Conservation (phyloP, 1,140 invertebrate species). For the Scaptomyza hsui region DNA sequence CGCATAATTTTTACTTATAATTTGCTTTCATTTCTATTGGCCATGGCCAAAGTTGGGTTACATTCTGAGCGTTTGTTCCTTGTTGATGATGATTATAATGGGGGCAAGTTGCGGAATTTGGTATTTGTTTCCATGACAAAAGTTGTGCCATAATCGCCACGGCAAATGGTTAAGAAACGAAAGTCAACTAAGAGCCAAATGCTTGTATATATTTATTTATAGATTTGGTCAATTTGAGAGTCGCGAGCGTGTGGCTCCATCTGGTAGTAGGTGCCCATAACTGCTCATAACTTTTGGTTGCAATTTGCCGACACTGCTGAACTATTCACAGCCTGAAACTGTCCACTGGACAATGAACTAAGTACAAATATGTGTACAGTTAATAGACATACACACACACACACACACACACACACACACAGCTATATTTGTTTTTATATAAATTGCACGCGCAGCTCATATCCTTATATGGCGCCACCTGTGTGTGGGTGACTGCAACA, state of each 20-base stretch:
- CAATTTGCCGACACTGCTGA: neutral
- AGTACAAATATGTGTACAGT: too few species aligned
- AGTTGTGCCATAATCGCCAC: conserved; percentile 55
- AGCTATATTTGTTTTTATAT: neutral
- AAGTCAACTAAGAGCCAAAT: conserved; percentile 27
- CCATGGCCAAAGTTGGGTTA: conserved; percentile 12
- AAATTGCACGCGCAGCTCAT: conserved; percentile 5
- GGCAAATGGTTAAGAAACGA: conserved; percentile 18
- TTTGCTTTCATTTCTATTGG: conserved; percentile 50
- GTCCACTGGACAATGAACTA: neutral
- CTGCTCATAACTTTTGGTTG: neutral
- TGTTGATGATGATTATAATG: conserved; percentile 30
- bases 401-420: neutral
- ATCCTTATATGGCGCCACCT: neutral
- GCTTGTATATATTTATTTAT: conserved; percentile 51
- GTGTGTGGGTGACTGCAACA: neutral
- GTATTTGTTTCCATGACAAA: conserved; percentile 56
- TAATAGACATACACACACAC: too few species aligned
- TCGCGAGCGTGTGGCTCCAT: neutral
- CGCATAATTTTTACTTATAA: conserved; percentile 69
- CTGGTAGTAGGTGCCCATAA: neutral
- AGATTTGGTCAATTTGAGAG: conserved; percentile 35
- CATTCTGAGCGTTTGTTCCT: neutral
- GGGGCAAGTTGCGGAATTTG: conserved; percentile 40
- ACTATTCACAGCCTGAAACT: conserved; percentile 5